phyloP scores from a whole-genome alignment of 2,113 vertebrate genomes.

The Calypte anna region DNA sequence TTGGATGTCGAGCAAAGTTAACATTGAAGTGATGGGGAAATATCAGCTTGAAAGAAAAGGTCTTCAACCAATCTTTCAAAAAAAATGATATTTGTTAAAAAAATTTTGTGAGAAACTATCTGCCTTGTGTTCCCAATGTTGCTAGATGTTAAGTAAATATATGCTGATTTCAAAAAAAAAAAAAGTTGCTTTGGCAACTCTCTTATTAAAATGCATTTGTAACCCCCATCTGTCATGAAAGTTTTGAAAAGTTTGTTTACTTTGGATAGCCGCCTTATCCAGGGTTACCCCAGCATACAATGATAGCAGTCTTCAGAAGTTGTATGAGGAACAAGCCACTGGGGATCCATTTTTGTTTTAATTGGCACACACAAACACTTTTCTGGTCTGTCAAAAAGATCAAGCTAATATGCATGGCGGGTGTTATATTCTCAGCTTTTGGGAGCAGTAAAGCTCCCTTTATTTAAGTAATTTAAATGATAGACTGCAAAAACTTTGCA shows the following conservation, averaged over 20 bases:
- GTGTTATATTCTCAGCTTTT: slow-evolving; percentile 84
- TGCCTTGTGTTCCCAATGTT: slow-evolving; percentile 81
- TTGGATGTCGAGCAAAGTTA: slow-evolving; percentile 72
- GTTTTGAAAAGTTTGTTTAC: slow-evolving; percentile 89
- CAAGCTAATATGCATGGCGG: slow-evolving; percentile 84
- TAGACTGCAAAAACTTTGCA: slow-evolving; percentile 85
- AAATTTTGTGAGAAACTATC: slow-evolving; percentile 82
- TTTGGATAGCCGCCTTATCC: slow-evolving; percentile 81
- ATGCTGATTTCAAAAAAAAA: slow-evolving; percentile 72
- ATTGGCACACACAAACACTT: slow-evolving; percentile 84
- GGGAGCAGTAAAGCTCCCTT: slow-evolving; percentile 86
- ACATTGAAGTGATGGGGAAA: slow-evolving; percentile 70
- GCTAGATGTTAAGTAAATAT: slow-evolving; percentile 86
- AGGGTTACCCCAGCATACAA: slow-evolving; percentile 84
- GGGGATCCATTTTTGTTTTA: slow-evolving; percentile 85
- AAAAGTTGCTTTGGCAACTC: slow-evolving; percentile 83
- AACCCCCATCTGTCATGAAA: slow-evolving; percentile 83
- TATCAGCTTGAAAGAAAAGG: slow-evolving; percentile 76
- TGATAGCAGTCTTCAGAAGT: slow-evolving; percentile 84
- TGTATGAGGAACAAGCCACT: slow-evolving; percentile 81
- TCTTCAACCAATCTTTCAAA: slow-evolving; percentile 77
- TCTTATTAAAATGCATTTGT: slow-evolving; percentile 86
- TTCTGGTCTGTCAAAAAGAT: slow-evolving; percentile 83
- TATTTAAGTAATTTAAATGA: slow-evolving; percentile 88
- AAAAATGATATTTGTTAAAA: slow-evolving; percentile 76